Percentiles rank a stretch among this genome's conserved stretches.
These are phyloP conservation scores for Zosterops pallidus DNA, from an alignment of 2,113 vertebrate genomes.

Conservation along the genomic window DNA sequence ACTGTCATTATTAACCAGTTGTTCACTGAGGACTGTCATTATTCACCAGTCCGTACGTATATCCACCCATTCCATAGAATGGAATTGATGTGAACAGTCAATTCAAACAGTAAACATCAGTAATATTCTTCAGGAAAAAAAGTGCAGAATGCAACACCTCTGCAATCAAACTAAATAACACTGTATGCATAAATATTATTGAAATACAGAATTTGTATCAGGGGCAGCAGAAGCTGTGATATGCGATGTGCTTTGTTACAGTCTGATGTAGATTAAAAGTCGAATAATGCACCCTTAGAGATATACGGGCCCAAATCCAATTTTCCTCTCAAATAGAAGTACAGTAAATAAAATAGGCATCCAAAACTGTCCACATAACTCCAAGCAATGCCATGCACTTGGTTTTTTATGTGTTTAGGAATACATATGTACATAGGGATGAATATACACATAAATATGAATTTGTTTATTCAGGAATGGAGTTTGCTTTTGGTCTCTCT, in stretches of 20 bases:
- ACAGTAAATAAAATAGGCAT: conserved; percentile 32
- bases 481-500: background rate
- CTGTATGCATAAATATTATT: background rate
- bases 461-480: background rate
- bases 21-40: background rate
- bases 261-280: conserved; percentile 19
- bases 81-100: background rate
- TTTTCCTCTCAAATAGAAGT: conserved; percentile 30
- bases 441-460: background rate
- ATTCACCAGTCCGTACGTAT: background rate
- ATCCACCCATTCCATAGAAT: background rate
- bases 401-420: background rate
- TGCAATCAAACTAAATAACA: background rate
- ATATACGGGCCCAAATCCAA: background rate
- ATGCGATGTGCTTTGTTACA: background rate
- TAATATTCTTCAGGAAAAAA: background rate
- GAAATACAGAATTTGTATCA: background rate
- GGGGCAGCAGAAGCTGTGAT: background rate
- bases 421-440: background rate
- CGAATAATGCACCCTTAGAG: conserved; percentile 1
- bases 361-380: background rate
- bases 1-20: background rate
- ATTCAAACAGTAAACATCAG: background rate
- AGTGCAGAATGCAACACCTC: background rate
- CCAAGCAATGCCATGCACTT: background rate